These are phyloP conservation scores for Troglohyphantes excavatus DNA, from an alignment of 2,888 invertebrate genomes.

Conservation along the genomic window DNA sequence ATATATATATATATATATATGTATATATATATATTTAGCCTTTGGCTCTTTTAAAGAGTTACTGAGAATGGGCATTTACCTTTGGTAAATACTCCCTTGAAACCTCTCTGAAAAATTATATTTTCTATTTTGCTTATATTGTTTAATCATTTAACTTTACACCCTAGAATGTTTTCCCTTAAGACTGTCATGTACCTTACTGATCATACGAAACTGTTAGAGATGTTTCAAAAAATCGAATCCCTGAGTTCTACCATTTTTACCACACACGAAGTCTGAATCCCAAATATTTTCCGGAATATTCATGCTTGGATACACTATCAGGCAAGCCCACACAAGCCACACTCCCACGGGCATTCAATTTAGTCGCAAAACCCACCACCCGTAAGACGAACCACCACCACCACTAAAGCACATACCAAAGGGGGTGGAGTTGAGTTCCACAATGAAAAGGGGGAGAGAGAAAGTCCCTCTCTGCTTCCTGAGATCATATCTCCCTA, in stretches of 20 bases:
- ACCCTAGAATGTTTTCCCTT: too few species aligned
- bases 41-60: too few species aligned
- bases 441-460: background rate
- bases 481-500: background rate
- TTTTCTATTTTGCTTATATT: too few species aligned
- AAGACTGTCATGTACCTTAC: too few species aligned
- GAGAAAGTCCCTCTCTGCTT: background rate
- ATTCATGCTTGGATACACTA: background rate
- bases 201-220: too few species aligned
- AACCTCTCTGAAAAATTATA: too few species aligned
- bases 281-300: background rate
- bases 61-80: too few species aligned
- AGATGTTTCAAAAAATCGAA: too few species aligned
- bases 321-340: background rate
- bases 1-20: too few species aligned
- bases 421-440: background rate
- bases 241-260: background rate
- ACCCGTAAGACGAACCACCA: background rate
- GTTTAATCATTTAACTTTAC: too few species aligned
- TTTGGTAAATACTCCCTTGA: too few species aligned
- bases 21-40: too few species aligned
- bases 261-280: background rate
- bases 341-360: background rate
- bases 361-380: constrained; percentile 20
- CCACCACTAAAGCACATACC: constrained; percentile 25